Conservation (phyloP, 2,113 vertebrate species). For the Coregonus clupeaformis region DNA sequence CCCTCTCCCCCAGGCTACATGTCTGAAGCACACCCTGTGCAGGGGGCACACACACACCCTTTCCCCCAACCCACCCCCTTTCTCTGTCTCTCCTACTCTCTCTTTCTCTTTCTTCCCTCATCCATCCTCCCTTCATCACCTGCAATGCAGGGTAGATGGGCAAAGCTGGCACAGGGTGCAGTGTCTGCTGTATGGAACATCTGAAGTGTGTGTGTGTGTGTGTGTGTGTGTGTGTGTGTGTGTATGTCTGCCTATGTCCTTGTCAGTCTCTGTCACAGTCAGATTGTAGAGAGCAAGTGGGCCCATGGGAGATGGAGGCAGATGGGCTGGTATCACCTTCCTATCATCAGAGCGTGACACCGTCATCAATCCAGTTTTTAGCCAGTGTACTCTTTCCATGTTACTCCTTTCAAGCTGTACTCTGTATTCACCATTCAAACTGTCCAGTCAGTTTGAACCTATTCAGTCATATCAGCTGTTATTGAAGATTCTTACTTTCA, state of each 20-base stretch:
- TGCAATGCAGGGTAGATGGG: background rate
- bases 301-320: conserved; percentile 7
- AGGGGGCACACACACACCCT: background rate
- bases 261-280: too few species aligned
- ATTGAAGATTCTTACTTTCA: too few species aligned
- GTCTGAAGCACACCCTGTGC: conserved; percentile 60
- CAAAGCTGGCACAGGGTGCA: background rate
- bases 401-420: background rate
- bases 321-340: background rate
- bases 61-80: background rate
- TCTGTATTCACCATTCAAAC: too few species aligned
- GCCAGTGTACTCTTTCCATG: background rate
- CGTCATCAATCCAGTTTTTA: background rate
- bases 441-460: too few species aligned
- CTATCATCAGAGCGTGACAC: background rate
- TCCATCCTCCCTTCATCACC: background rate
- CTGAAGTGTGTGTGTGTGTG: background rate
- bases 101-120: conserved; percentile 26
- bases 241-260: background rate
- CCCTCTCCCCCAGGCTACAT: conserved; percentile 64
- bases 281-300: too few species aligned
- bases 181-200: background rate
- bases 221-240: background rate
- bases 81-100: conserved; percentile 23
- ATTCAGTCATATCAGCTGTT: too few species aligned